Base-by-base conservation (phyloP, 2,888 invertebrate species). In the Deilephila porcellus region DNA sequence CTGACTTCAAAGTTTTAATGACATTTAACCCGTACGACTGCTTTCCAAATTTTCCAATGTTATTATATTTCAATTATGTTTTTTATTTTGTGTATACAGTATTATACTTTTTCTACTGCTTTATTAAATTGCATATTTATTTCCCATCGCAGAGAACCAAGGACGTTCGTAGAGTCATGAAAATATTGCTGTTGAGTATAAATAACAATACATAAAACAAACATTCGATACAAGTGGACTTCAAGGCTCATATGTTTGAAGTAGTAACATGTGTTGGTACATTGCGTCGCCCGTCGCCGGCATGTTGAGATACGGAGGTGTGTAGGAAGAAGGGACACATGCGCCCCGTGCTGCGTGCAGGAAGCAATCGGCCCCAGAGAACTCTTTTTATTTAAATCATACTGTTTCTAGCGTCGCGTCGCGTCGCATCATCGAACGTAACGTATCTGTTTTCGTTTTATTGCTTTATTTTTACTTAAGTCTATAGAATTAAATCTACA, bases 371-470 rank as follows among this genome's bases (percentile, higher is more conserved):
- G 81, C 77, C 78, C 80, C 82, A 82, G 82, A 81, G 75, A 78
- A 81, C 81, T 87, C 83, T 88, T 89, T 91, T 88, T 89, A 83
- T 90, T 88, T 81, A 83, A 85, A 86, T 85, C 84, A 84, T 85
- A 86, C 77, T 83, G 84, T 82, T 85, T 84, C 84, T 85, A 86
- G 84, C 88, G 88, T 87, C 25, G 25, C 88, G 88, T 87, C 25
- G 25, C 25, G 25, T 25, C 25, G 25, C 25, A 25, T 25, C 89
- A 88, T 88, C 87, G 86, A 81, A 85, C 87, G 82, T 82, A 79
- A 75, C 79, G 77, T 75, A 59, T 71, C 45, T 20, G 20, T 64
- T n/a, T 45, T 45, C 20, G n/a, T 20, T 20, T 25, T 60, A 14
- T 17, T n/a, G 1, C n/a, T 56, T 56, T 56, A 56, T n/a, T 17